phyloP scores from a whole-genome alignment of 2,888 invertebrate species.

The Cantharis lateralis region DNA sequence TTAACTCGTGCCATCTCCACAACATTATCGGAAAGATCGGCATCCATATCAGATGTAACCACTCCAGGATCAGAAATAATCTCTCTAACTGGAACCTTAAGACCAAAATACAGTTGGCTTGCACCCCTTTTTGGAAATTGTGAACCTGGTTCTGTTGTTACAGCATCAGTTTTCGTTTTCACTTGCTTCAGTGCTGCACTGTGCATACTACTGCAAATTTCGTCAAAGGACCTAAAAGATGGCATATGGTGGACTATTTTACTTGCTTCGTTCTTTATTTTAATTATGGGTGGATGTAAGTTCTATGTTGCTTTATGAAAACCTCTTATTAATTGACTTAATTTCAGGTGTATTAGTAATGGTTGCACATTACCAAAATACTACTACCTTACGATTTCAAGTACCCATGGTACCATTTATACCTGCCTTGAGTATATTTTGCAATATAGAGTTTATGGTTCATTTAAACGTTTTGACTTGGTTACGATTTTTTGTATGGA shows the following conservation, averaged over 20 bases:
- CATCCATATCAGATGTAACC: slow-evolving; percentile 50
- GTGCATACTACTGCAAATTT: slow-evolving; percentile 68
- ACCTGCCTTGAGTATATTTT: slow-evolving; percentile 78
- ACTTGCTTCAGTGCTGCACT: slow-evolving; percentile 70
- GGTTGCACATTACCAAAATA: slow-evolving; percentile 72
- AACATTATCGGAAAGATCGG: slow-evolving; percentile 51
- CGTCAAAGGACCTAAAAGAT: slow-evolving; percentile 56
- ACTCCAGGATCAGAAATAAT: slow-evolving; percentile 50
- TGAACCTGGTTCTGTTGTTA: slow-evolving; percentile 77
- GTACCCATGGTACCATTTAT: slow-evolving; percentile 82
- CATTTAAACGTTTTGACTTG: slow-evolving; percentile 81
- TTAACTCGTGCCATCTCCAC: slow-evolving; percentile 40
- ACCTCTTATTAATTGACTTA: not conserved
- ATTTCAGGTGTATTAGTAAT: slow-evolving; percentile 71
- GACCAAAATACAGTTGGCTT: slow-evolving; percentile 74
- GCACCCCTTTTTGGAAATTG: slow-evolving; percentile 74
- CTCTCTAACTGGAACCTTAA: slow-evolving; percentile 79
- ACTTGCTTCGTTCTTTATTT: slow-evolving; percentile 65
- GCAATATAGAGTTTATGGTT: slow-evolving; percentile 83
- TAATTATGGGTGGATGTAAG: slow-evolving; percentile 69
- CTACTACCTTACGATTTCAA: slow-evolving; percentile 71
- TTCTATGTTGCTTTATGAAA: slow-evolving; percentile 29
- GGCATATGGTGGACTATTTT: slow-evolving; percentile 73
- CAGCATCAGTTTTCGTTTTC: slow-evolving; percentile 72
- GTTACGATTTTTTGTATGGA: slow-evolving; percentile 86